Conservation (phyloP, 2,113 vertebrate species). For the Hippolais icterina region DNA sequence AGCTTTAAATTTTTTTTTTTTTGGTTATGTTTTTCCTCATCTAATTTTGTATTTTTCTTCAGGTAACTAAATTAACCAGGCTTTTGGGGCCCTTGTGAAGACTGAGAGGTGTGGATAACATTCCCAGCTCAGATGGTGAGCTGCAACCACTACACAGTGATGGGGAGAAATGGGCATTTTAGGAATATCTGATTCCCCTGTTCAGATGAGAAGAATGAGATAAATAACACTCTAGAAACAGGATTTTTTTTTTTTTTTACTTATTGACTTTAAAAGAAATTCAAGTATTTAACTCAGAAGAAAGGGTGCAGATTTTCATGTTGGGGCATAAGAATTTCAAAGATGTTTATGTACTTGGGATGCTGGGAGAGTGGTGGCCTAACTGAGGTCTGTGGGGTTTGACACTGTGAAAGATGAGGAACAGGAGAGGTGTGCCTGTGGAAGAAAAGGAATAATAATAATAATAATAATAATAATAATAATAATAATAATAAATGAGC, state of each 20-base stretch:
- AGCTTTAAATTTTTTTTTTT: background rate
- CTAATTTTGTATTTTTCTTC: background rate
- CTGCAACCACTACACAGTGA: background rate
- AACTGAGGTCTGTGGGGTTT: background rate
- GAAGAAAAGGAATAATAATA: background rate
- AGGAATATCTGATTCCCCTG: background rate
- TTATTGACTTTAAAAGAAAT: background rate
- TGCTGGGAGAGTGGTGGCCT: background rate
- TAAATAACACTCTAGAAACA: background rate
- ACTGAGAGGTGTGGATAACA: fast-evolving
- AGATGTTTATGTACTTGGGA: background rate
- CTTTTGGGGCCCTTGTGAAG: background rate
- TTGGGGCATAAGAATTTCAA: background rate
- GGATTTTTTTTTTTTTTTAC: too few relatives aligned
- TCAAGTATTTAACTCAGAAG: background rate
- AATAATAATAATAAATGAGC: background rate
- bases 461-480: background rate
- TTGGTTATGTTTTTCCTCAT: background rate
- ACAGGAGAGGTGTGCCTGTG: background rate
- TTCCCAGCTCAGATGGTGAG: background rate
- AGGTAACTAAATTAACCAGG: background rate
- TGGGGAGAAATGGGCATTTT: background rate
- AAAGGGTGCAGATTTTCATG: background rate
- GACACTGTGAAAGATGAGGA: background rate
- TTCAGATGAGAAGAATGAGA: background rate